Evolutionary conservation across 2,113 vertebrate genomes (phyloP).

Genomic region (Pardalotus punctatus): DNA sequence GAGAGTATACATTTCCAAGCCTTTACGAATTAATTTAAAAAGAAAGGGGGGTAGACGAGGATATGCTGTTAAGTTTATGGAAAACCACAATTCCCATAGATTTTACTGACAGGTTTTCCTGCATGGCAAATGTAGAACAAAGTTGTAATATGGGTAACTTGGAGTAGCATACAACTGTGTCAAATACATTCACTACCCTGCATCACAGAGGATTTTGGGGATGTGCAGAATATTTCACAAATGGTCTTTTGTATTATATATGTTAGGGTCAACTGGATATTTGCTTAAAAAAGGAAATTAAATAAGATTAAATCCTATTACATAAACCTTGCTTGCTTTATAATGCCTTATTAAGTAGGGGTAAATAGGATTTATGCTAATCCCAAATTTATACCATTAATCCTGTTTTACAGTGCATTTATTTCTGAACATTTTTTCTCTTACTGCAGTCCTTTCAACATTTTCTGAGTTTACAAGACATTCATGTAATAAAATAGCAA

Average conservation of each 20-base stretch:
- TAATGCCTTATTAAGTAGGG: constrained; percentile 37
- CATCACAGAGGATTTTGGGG: neutral
- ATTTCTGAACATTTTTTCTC: neutral
- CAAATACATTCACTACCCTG: neutral
- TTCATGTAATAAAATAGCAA: constrained; percentile 24
- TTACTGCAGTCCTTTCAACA: neutral
- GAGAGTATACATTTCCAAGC: neutral
- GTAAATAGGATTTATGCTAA: constrained; percentile 60
- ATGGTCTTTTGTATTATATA: neutral
- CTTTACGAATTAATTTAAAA: neutral
- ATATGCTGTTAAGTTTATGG: neutral
- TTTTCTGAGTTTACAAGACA: constrained; percentile 18
- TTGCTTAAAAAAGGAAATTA: neutral
- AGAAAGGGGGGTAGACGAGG: neutral
- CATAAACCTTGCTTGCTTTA: constrained; percentile 23
- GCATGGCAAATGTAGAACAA: neutral
- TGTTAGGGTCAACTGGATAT: constrained; percentile 6
- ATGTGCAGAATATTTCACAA: neutral
- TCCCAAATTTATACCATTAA: constrained; percentile 37
- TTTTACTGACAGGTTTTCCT: neutral
- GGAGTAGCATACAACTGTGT: neutral
- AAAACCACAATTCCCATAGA: neutral
- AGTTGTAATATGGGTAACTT: neutral
- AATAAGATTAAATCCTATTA: constrained; percentile 16
- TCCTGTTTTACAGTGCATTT: constrained; percentile 51